Conservation (phyloP, 2,888 invertebrate genomes). For the Amphipyra berbera region DNA sequence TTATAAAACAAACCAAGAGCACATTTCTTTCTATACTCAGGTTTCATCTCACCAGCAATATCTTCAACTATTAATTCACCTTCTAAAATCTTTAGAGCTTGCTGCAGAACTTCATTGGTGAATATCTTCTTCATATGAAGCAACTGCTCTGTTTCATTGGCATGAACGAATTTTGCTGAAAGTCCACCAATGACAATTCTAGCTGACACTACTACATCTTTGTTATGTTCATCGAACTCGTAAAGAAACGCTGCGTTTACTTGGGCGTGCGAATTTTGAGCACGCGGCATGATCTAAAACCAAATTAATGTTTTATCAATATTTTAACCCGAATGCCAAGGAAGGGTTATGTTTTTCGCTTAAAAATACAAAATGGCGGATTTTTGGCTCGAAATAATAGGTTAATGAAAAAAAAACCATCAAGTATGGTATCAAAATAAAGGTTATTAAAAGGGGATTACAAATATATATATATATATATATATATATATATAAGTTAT, state of each 20-base stretch:
- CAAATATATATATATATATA: too few relatives aligned
- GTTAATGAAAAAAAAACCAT: too few relatives aligned
- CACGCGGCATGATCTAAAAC: slow-evolving; percentile 92
- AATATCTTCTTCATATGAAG: slow-evolving; percentile 75
- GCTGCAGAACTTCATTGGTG: slow-evolving; percentile 83
- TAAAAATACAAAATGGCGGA: too few relatives aligned
- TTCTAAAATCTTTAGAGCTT: slow-evolving; percentile 88
- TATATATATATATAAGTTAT: too few relatives aligned
- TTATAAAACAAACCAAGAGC: slow-evolving; percentile 92
- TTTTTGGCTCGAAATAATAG: too few relatives aligned
- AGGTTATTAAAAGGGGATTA: too few relatives aligned
- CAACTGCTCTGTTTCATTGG: slow-evolving; percentile 89
- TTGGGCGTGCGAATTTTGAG: slow-evolving; percentile 93
- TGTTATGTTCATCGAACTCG: slow-evolving; percentile 78
- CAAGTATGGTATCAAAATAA: too few relatives aligned
- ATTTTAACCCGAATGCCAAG: too few relatives aligned
- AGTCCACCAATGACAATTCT: slow-evolving; percentile 91
- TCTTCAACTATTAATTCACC: slow-evolving; percentile 84
- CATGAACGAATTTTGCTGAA: slow-evolving; percentile 87
- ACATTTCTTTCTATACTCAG: slow-evolving; percentile 90
- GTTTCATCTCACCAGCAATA: slow-evolving; percentile 89
- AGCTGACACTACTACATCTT: slow-evolving; percentile 79
- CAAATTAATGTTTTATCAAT: background rate
- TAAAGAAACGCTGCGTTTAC: slow-evolving; percentile 93
- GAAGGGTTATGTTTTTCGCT: too few relatives aligned